Evolutionary conservation across 2,888 invertebrate species (phyloP).

Genomic region (Acronicta psi): DNA sequence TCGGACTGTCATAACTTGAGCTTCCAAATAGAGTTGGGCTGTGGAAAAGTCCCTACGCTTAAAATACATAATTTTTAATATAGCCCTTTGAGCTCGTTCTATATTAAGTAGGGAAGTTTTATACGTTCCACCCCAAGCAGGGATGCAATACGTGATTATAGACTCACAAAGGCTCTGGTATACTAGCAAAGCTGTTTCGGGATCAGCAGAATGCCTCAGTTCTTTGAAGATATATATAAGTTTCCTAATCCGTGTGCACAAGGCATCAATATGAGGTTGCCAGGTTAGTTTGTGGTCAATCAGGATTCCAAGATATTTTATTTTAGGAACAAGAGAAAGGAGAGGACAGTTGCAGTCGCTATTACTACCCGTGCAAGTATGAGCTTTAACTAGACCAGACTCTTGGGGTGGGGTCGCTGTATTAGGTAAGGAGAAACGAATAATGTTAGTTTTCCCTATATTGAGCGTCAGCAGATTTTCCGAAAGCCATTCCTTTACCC

Average conservation of each 20-base stretch:
- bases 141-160: background rate
- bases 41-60: background rate
- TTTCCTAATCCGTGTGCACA: background rate
- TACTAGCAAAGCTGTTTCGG: background rate
- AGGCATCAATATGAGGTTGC: background rate
- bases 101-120: background rate
- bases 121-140: background rate
- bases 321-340: background rate
- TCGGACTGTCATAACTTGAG: background rate
- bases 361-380: background rate
- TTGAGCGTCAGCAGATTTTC: background rate
- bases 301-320: background rate
- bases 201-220: background rate
- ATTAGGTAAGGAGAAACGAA: background rate
- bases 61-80: too few relatives aligned
- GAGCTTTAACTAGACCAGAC: background rate
- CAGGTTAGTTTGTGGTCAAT: background rate
- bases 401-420: background rate
- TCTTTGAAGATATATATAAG: slow-evolving; percentile 3
- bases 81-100: background rate
- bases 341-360: background rate
- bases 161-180: background rate
- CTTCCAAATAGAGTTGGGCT: background rate
- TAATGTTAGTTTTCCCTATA: background rate
- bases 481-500: background rate